Conservation (phyloP, 2,888 invertebrate genomes). For the Leptinotarsa rubiginosa region DNA sequence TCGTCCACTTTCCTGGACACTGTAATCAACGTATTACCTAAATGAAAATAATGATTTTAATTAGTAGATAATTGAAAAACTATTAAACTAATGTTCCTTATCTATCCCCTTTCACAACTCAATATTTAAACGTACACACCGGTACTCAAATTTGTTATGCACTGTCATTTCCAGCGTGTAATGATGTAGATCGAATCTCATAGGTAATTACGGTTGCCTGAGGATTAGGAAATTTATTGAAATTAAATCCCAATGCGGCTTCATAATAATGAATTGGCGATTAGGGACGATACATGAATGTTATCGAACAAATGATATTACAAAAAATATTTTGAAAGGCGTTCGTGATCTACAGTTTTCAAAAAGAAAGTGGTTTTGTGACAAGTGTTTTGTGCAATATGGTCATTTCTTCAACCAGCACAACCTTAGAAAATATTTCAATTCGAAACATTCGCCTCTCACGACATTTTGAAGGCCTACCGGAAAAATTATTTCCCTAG, state of each 20-base stretch:
- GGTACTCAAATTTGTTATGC: conserved; percentile 2
- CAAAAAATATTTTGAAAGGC: no score
- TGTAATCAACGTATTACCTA: neutral
- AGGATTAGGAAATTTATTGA: neutral
- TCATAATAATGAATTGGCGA: neutral
- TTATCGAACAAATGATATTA: neutral
- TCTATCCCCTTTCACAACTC: neutral
- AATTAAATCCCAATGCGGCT: neutral
- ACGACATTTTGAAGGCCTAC: no score
- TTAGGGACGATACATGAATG: neutral
- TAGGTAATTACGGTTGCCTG: neutral
- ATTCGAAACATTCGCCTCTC: no score
- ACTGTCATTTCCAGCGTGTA: conserved; percentile 1
- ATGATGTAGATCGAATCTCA: neutral
- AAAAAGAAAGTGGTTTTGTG: no score
- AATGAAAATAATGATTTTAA: neutral
- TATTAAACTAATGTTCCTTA: neutral
- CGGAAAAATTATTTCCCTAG: no score
- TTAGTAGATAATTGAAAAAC: conserved; percentile 2
- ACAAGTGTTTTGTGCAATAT: no score
- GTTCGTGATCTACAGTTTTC: no score
- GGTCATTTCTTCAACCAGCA: no score
- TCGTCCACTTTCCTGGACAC: neutral
- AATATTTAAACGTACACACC: neutral
- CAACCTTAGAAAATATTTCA: no score